Base-by-base conservation (phyloP, 2,888 invertebrate genomes). In the Synanthedon andrenaeformis region DNA sequence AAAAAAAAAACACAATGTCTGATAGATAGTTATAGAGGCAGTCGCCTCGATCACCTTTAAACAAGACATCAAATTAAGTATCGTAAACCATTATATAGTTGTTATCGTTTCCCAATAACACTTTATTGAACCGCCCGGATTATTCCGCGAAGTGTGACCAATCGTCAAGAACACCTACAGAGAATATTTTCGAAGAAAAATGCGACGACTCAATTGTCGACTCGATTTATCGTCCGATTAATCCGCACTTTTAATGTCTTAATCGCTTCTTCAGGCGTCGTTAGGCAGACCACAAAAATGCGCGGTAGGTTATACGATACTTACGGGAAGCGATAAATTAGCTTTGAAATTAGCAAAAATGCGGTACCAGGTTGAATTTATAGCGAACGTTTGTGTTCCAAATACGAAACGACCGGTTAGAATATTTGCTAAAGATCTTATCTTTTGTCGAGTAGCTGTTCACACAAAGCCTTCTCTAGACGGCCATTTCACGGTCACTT, bases 71-170 rank as follows among this genome's bases (percentile, higher is more conserved):
- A 45, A 45, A 45, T 45, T 45, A 45, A 45, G 13, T 45, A 45
- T 45, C 6, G 35, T 8, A 35, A 45, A 45, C 13, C 45, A 45
- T 45, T 45, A 14, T 45, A 45, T 13, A 3, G 45, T 3, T 14
- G 45, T 45, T n/a, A 53, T 53, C 48, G 53, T 28, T 53, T 51
- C 42, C 51, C 53, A 51, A 53, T 45, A 53, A 51, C 10, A n/a
- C n/a, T 51, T 53, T 49, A 14, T 53, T 41, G 41, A 50, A 52
- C 53, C 55, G 51, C 51, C 3, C 49, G 19, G 48, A 51, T 51
- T 52, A 55, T 67, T 67, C 68, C 52, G 53, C 51, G 69, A 69
- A 70, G 50, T 55, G 57, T 65, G 67, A 66, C 63, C 56, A 65
- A 65, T 61, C 61, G 55, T 54, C 53, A 56, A 53, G 64, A 60